phyloP scores from a whole-genome alignment of 2,113 vertebrate species.

The Oncorhynchus gorbuscha region DNA sequence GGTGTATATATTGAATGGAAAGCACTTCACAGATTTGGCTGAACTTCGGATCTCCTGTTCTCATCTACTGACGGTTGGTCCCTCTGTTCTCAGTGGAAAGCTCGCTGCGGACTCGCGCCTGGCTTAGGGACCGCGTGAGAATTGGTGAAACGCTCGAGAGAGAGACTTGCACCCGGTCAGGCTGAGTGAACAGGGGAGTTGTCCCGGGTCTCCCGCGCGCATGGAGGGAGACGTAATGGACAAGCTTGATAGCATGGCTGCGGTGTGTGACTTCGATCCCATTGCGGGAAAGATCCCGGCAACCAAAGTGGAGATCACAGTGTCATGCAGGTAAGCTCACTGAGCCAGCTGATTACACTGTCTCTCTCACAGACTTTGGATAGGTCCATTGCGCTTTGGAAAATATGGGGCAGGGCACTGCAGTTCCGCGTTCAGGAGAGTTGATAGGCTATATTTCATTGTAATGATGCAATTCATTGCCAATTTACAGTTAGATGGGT shows the following conservation, averaged over 20 bases:
- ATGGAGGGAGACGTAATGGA: conserved; percentile 85
- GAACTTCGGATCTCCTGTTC: conserved; percentile 29
- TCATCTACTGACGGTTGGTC: conserved; percentile 15
- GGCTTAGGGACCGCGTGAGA: conserved; percentile 6
- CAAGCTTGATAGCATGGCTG: conserved; percentile 83
- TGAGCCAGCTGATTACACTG: background rate
- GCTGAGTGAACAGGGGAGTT: conserved; percentile 59
- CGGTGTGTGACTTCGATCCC: conserved; percentile 82
- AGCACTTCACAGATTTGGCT: conserved; percentile 45
- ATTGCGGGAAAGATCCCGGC: conserved; percentile 86
- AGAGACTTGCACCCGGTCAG: conserved; percentile 27
- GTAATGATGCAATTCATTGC: too few relatives aligned
- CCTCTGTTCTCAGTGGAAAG: conserved; percentile 28
- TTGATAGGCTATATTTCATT: background rate
- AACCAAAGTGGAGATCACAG: conserved; percentile 93
- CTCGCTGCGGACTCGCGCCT: conserved; percentile 12
- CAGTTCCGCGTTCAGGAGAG: background rate
- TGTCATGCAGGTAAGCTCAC: conserved; percentile 86
- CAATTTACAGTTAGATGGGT: too few relatives aligned
- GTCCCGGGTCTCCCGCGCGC: conserved; percentile 59
- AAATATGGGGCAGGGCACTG: background rate
- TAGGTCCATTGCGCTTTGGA: conserved; percentile 3
- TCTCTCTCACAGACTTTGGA: conserved; percentile 19
- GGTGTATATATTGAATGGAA: conserved; percentile 45
- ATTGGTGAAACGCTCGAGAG: conserved; percentile 27